Base-by-base conservation (phyloP, 2,888 invertebrate genomes). In the Masnerella sp. region DNA sequence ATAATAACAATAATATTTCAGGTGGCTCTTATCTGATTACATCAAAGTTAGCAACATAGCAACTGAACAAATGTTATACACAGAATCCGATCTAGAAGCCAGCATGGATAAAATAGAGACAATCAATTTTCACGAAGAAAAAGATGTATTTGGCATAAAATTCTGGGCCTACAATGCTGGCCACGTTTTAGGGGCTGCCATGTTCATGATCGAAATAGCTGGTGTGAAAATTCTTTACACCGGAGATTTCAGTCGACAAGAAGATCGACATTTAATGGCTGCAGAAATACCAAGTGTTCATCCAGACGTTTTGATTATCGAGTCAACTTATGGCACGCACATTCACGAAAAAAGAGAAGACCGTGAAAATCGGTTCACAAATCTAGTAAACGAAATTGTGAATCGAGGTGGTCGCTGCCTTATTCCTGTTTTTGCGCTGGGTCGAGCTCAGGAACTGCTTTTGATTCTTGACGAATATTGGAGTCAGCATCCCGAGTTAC, bases 171-270 rank as follows among this genome's bases (percentile, higher is more conserved):
- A 99, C 88, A 97, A 97, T 86, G 99, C 99, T 0, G 99, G 99
- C 0, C 99, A 99, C 88, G 99, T 99, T 2, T 89, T 99, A 0
- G 99, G 99, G 0, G 99, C 99, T 0, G 99, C 99, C 58, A 99
- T 99, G 99, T 99, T 99, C 87, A 98, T 99, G 98, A 96, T 99
- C 68, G 99, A 99, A 90, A 99, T 99, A 49, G 99, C 99, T 22
- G 99, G 99, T 9, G 98, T 99, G 1, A 97, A 96, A 90, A 91
- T 71, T 0, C 88, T 99, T 9, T 99, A 99, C 85, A 99, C 99
- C 0, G 99, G 99, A 0, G 99, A 99, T 84, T 99, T 99, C 87
- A 99, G 99, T 1, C 90, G 99, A 43, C 97, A 99, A 88, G 99
- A 99, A 88, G 99, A 99, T 88, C 90, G 99, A 5, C 99, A 99